Evolutionary conservation across 2,888 invertebrate species (phyloP).

Genomic region (Spodoptera littoralis): DNA sequence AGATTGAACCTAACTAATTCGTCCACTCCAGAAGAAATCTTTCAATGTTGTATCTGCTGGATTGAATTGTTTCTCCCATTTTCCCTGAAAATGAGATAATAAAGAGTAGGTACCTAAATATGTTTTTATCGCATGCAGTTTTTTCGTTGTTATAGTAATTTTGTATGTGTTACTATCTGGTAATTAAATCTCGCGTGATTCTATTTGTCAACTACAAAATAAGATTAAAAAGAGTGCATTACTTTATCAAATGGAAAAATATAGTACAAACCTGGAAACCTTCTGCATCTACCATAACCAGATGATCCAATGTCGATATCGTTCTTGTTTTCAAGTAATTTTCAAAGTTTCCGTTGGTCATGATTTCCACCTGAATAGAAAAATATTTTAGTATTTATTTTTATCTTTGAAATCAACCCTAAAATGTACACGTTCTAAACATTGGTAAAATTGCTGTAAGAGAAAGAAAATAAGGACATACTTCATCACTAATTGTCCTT

Average conservation of each 20-base stretch:
- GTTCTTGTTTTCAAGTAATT: constrained; percentile 18
- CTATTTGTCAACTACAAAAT: too few relatives aligned
- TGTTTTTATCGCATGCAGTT: too few relatives aligned
- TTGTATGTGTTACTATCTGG: too few relatives aligned
- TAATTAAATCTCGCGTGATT: too few relatives aligned
- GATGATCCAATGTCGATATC: constrained; percentile 4
- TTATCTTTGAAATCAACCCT: too few relatives aligned
- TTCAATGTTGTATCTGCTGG: background rate
- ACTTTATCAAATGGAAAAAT: background rate
- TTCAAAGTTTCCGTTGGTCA: constrained; percentile 16
- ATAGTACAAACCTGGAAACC: constrained; percentile 22
- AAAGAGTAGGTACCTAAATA: too few relatives aligned
- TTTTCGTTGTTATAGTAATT: too few relatives aligned
- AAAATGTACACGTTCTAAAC: too few relatives aligned
- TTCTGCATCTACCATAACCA: constrained; percentile 36
- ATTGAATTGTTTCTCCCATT: constrained; percentile 31
- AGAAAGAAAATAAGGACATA: constrained; percentile 1
- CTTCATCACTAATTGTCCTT: constrained; percentile 43
- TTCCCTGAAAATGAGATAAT: constrained; percentile 22
- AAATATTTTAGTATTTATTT: background rate
- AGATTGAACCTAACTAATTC: background rate
- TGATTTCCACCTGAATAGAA: constrained; percentile 23
- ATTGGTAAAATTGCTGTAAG: background rate
- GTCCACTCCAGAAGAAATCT: constrained; percentile 4
- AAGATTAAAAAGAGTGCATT: too few relatives aligned